Conservation (phyloP, 2,113 vertebrate genomes). For the Reinhardtius hippoglossoides region DNA sequence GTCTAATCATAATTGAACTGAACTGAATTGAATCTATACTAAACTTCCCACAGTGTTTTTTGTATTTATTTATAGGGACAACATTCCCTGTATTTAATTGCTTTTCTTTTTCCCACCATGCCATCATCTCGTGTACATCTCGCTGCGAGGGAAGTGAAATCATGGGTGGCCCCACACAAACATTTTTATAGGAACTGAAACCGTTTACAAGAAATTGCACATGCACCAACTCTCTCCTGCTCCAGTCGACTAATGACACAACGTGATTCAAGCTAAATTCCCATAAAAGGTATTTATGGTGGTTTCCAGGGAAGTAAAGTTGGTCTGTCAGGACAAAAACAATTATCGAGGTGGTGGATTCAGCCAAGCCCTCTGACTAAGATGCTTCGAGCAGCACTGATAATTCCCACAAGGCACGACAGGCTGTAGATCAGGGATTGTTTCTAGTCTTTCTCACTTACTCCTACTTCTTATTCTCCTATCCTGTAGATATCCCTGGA, state of each 20-base stretch:
- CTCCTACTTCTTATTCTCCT: slow-evolving; percentile 8
- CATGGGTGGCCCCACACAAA: background rate
- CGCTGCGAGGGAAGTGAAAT: slow-evolving; percentile 21
- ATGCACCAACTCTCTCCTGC: background rate
- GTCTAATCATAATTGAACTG: background rate
- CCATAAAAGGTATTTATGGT: background rate
- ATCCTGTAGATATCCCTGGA: background rate
- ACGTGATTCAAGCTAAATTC: background rate
- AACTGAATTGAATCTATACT: background rate
- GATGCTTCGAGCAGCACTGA: slow-evolving; percentile 15
- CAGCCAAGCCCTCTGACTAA: slow-evolving; percentile 13
- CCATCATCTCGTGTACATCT: background rate
- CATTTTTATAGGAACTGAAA: slow-evolving; percentile 20
- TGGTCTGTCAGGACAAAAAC: slow-evolving; percentile 5
- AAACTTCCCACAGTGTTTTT: no score
- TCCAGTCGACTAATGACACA: background rate
- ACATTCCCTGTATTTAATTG: background rate
- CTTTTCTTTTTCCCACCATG: background rate
- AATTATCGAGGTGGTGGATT: slow-evolving; percentile 13
- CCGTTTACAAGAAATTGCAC: background rate
- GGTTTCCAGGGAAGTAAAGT: slow-evolving; percentile 17
- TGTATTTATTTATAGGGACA: no score
- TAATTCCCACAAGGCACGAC: background rate
- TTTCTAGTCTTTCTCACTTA: background rate
- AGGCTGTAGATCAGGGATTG: slow-evolving; percentile 3